These are phyloP conservation scores for Thelaira solivaga DNA, from an alignment of 2,888 invertebrate species.

Conservation along the genomic window DNA sequence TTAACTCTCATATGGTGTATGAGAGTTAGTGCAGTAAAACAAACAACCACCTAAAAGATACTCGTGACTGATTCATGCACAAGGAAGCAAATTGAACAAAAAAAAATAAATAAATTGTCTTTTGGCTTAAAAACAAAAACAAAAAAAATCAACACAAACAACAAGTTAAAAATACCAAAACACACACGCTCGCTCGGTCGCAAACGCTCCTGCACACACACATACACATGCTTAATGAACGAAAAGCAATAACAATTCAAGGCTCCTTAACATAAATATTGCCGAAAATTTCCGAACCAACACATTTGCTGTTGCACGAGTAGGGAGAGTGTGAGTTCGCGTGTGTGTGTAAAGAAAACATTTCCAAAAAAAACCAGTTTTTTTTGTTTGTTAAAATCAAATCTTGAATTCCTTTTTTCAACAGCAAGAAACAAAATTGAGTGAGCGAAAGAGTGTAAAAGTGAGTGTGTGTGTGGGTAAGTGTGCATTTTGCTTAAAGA, in stretches of 20 bases:
- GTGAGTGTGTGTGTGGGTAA: not conserved
- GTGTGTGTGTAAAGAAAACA: slow-evolving; percentile 41
- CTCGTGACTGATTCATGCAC: not conserved
- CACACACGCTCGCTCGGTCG: not conserved
- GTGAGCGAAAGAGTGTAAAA: not conserved
- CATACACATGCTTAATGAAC: not conserved
- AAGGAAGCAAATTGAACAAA: slow-evolving; percentile 26
- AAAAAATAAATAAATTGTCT: too few relatives aligned
- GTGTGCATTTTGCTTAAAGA: not conserved
- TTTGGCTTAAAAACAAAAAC: slow-evolving; percentile 10
- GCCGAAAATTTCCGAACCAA: slow-evolving; percentile 54
- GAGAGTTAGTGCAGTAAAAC: not conserved
- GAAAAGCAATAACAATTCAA: slow-evolving; percentile 4
- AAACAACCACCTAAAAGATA: slow-evolving; percentile 35
- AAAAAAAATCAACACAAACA: too few relatives aligned
- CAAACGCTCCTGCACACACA: not conserved
- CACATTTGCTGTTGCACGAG: not conserved
- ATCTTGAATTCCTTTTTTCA: slow-evolving; percentile 22
- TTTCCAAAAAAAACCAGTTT: slow-evolving; percentile 50
- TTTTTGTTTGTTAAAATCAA: not conserved
- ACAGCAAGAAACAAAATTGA: not conserved
- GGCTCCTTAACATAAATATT: slow-evolving; percentile 54
- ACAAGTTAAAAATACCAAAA: not conserved
- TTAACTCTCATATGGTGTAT: slow-evolving; percentile 1
- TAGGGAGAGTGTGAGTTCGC: too few relatives aligned